Conservation (phyloP, 2,113 vertebrate species). For the Pteropus alecto region DNA sequence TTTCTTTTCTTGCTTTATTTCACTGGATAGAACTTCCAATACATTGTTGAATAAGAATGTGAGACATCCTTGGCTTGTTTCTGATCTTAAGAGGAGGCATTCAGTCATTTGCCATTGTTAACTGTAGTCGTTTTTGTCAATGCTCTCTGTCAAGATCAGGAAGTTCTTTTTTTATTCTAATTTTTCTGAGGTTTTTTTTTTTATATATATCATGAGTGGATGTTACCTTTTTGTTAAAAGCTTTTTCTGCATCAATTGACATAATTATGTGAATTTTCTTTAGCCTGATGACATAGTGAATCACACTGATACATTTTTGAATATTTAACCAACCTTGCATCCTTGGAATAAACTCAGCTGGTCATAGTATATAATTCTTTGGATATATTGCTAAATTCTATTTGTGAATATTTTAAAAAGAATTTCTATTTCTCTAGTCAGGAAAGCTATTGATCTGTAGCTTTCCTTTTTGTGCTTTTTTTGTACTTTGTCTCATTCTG, state of each 20-base stretch:
- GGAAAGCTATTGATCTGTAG: neutral
- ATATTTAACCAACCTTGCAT: neutral
- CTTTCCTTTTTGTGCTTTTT: neutral
- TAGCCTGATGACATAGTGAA: neutral
- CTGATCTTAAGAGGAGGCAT: neutral
- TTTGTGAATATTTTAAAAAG: slow-evolving; percentile 1
- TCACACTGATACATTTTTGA: neutral
- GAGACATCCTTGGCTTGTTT: neutral
- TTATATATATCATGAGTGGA: neutral
- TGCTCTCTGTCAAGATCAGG: neutral
- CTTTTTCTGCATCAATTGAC: neutral
- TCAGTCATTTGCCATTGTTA: neutral
- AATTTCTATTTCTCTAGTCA: neutral
- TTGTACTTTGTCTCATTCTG: slow-evolving; percentile 10
- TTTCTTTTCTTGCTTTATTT: slow-evolving; percentile 5
- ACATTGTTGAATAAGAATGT: neutral
- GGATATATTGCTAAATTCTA: neutral
- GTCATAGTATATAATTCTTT: neutral
- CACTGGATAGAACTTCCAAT: neutral
- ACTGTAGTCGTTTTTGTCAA: neutral
- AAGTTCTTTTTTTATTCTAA: neutral
- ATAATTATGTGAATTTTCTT: neutral
- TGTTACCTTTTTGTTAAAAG: neutral
- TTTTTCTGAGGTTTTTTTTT: neutral
- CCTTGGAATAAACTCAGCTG: neutral